Evolutionary conservation across 1,140 invertebrate species (phyloP).

Genomic region (Drosophila quadrilineata): DNA sequence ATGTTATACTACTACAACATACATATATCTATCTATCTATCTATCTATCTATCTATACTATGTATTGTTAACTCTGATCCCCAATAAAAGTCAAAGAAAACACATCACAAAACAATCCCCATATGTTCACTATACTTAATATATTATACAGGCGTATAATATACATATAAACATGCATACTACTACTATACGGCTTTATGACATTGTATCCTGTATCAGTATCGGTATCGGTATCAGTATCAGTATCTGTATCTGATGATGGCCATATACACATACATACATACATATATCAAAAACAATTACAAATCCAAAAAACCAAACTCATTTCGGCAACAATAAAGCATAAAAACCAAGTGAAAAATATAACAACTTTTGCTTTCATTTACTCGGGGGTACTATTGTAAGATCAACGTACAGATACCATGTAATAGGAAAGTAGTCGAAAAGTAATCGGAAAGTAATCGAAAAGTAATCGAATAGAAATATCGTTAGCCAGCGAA

Average conservation of each 20-base stretch:
- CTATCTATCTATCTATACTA: too few relatives aligned
- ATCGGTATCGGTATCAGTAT: too few relatives aligned
- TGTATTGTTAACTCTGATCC: too few relatives aligned
- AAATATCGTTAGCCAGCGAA: too few relatives aligned
- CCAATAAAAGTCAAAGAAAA: too few relatives aligned
- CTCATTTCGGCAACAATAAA: slow-evolving; percentile 77
- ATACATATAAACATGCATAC: slow-evolving; percentile 24
- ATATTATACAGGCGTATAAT: neutral
- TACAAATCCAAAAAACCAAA: slow-evolving; percentile 15
- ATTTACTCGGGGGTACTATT: neutral
- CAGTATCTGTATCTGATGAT: too few relatives aligned
- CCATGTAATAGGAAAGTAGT: neutral
- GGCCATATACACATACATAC: slow-evolving; percentile 29
- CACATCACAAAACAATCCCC: too few relatives aligned
- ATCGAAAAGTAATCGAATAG: too few relatives aligned
- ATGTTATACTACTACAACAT: neutral
- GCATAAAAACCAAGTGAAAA: slow-evolving; percentile 57
- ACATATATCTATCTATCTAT: neutral
- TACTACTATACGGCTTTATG: slow-evolving; percentile 52
- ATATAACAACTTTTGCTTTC: slow-evolving; percentile 4
- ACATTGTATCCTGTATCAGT: slow-evolving; percentile 52
- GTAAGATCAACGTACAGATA: neutral
- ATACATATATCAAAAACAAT: slow-evolving; percentile 1
- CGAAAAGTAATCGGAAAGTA: too few relatives aligned
- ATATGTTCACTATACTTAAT: too few relatives aligned